Base-by-base conservation (phyloP, 2,888 invertebrate species). In the Chironomus tentans region DNA sequence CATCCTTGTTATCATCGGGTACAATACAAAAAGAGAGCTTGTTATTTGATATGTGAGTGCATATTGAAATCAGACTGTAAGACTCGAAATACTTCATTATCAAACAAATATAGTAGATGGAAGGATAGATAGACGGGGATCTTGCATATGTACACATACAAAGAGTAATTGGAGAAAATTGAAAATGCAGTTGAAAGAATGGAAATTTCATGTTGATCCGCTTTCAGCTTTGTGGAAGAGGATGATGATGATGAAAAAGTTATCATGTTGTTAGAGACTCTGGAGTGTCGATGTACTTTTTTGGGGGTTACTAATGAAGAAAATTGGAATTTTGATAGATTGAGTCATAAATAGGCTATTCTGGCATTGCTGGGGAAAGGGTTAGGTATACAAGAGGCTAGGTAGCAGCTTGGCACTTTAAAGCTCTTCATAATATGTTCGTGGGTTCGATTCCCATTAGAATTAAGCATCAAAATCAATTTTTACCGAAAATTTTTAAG, bases 11-110 rank as follows among this genome's bases (percentile, higher is more conserved):
- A 65, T 65, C 65, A 65, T 22, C n/a, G 65, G n/a, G 18, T 18
- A n/a, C n/a, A 56, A 6, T 56, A 15, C 56, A 15, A 56, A 18
- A 56, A 56, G 24, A 65, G n/a, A 65, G 22, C 65, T 46, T 70
- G 70, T 70, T 70, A 70, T 71, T 56, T 71, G 56, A 71, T 71
- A 46, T 71, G 13, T 56, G 56, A 56, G 24, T 71, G 56, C 56
- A 71, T 68, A 68, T 56, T 71, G 56, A 71, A 50, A 71, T 71
- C 71, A 56, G 71, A 56, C 71, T 38, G 38, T 38, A 22, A 70
- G 68, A 68, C 68, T 28, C 15, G 47, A 70, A 70, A 22, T 65
- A 28, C 70, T 70, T 70, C 70, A 70, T 70, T 70, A 47, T 70
- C 47, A 38, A 38, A 38, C 38, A 38, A 38, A 38, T 38, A 38